Base-by-base conservation (phyloP, 2,113 vertebrate species). In the Otocyon megalotis region DNA sequence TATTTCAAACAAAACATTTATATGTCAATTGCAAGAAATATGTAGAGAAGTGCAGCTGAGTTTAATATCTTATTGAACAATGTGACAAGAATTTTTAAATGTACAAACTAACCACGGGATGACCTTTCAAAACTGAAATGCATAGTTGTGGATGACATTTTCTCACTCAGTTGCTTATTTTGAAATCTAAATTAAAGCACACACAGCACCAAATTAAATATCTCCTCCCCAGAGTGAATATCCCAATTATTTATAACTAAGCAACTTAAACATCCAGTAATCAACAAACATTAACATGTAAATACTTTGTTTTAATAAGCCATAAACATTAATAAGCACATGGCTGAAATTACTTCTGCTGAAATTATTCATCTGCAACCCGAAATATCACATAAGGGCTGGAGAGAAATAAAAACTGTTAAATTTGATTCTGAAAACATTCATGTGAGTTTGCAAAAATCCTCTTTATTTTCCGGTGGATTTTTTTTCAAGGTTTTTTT, bases 381-480 rank as follows among this genome's bases (percentile, higher is more conserved):
- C 65, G 67, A 97, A 93, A 95, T 98, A 98, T 97, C 96, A 96
- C 97, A 94, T 93, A 86, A 91, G 90, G 88, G 96, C 35, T 85
- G 93, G 92, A 98, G 98, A 97, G 94, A 97, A 97, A 96, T 86
- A 72, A 80, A 80, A 96, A 97, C 62, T 96, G 65, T 97, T 98
- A 86, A 88, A 97, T 95, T 92, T 86, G 88, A 97, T 97, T 98
- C 96, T 97, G 95, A 98, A 98, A 98, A 98, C 84, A 98, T 97
- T 98, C 91, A 88, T 98, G 96, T 60, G 98, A 98, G 97, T 99
- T 98, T 99, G 98, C 94, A 96, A 98, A 98, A 98, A 98, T 98
- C 97, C 88, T 93, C 97, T 98, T 98, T 98, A 98, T 99, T 98
- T 99, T 93, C 97, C 97, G 96, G 96, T 96, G 97, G 98, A 98